Evolutionary conservation across 2,113 vertebrate genomes (phyloP), one percentile per base, ranked within the genome.

Genomic region (Passer domesticus): DNA sequence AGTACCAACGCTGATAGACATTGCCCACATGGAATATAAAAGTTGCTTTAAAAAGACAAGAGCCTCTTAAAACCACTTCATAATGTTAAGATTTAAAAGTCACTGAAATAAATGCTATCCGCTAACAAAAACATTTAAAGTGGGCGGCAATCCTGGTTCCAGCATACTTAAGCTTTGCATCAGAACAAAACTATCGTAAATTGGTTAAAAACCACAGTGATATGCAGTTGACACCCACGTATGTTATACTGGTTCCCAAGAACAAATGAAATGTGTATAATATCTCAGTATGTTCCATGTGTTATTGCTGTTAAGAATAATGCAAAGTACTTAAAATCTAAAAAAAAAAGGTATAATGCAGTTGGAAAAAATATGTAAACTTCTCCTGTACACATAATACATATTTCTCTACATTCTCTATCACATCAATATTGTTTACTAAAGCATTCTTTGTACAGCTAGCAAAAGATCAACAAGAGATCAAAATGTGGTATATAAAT

Each of bases 131-230:
- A 94, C 63, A 92, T 78, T 86, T 70, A 75, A 94, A 94, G 95
- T 93, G 83, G 92, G 94, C 1, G 81, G 92, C 92, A 95, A 82
- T 95, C 87, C 59, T 87, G 53, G 67, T 94, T 96, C 81, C 69
- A 95, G 68, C 72, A 89, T n/a, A 90, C 58, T 91, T 94, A 58
- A 78, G 88, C 79, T 89, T 92, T 89, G 76, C 91, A 91, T 91
- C 78, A 94, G 90, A 95, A 95, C 86, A 96, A 89, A 95, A 89
- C 92, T 93, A 94, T 59, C 89, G 84, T 52, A 96, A 95, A 94
- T 95, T 94, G 90, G 89, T 96, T 96, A 95, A 90, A 96, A 97
- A 87, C 62, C 94, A 81, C 81, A 74, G 64, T 9, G 43, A 90
- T 72, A 90, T 3, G 50, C 81, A 94, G 72, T 44, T 86, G 49